Base-by-base conservation (phyloP, 2,888 invertebrate species). In the Miltochrista miniata region DNA sequence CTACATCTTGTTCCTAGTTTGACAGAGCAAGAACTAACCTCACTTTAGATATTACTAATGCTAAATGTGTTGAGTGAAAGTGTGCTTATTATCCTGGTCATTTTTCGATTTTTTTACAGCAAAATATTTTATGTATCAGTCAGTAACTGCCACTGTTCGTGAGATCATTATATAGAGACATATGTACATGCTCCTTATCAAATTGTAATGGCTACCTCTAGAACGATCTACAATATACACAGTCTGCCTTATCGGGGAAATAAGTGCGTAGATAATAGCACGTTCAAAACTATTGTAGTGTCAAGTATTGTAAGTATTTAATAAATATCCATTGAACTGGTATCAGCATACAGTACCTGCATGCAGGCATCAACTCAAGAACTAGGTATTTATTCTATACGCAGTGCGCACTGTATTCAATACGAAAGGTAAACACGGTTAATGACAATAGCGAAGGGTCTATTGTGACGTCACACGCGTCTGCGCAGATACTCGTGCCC, bases 391-490 rank as follows among this genome's bases (percentile, higher is more conserved):
- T 41, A 34, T 43, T 12, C 12, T 29, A 35, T 14, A 44, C n/a
- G 36, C 36, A 30, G 29, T 36, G 24, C n/a, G 36, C 36, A 30
- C 36, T 36, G 24, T 36, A 36, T 45, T 45, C 36, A 30, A 30
- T 45, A 8, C 30, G 29, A 36, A 45, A 36, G 36, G 30, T 36
- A 36, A 42, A 42, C 48, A 48, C 15, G 3, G 10, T 2, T 36
- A 12, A 7, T 29, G 10, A 42, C 42, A 40, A 48, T 48, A 42
- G 35, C 41, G 15, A 15, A 42, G 40, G 18, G 15, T 12, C 31
- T 15, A 48, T 48, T 48, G 48, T 48, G 48, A 48, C 15, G 41
- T 42, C 48, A 48, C 48, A 11, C n/a, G 35, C 15, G 48, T 36
- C 35, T 34, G 13, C 30, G n/a, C 35, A 48, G 34, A 35, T 1